Percentiles rank a stretch among this genome's conserved stretches.
Evolutionary conservation across 2,113 vertebrate species (phyloP).

Genomic region (Vidua macroura): DNA sequence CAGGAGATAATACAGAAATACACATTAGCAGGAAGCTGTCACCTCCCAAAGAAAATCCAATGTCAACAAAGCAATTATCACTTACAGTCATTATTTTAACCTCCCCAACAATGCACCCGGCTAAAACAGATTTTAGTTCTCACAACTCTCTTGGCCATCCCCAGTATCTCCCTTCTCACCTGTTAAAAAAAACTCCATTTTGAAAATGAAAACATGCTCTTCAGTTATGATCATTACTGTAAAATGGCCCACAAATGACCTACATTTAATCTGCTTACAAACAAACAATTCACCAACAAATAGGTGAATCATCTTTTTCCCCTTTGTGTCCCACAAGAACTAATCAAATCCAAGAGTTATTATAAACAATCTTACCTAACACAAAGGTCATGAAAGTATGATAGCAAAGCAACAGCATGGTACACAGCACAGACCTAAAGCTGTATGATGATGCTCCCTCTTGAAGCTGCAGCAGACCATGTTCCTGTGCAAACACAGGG

Average conservation of each 20-base stretch:
- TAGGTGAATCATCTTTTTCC: neutral
- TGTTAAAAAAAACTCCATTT: neutral
- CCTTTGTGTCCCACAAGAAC: slow-evolving; percentile 18
- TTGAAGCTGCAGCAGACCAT: slow-evolving; percentile 90
- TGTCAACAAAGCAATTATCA: neutral
- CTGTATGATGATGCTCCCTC: slow-evolving; percentile 86
- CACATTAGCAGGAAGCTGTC: neutral
- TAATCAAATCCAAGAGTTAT: slow-evolving; percentile 42
- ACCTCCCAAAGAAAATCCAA: neutral
- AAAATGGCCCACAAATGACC: neutral
- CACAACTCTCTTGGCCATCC: neutral
- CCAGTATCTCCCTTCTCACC: neutral
- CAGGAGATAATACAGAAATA: neutral
- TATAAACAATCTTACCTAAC: slow-evolving; percentile 80
- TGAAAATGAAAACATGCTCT: neutral
- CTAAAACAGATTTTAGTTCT: neutral
- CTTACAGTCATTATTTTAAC: neutral
- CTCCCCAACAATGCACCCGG: neutral
- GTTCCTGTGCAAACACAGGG: slow-evolving; percentile 80
- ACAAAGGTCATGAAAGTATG: slow-evolving; percentile 99
- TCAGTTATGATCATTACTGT: neutral
- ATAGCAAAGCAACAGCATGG: slow-evolving; percentile 96
- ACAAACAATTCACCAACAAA: neutral
- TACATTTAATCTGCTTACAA: neutral
- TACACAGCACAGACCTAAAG: slow-evolving; percentile 93